Percentiles rank a stretch among this genome's conserved stretches.
Conservation (phyloP, 1,140 invertebrate genomes). For the Pseudomyrmex dendroicus region DNA sequence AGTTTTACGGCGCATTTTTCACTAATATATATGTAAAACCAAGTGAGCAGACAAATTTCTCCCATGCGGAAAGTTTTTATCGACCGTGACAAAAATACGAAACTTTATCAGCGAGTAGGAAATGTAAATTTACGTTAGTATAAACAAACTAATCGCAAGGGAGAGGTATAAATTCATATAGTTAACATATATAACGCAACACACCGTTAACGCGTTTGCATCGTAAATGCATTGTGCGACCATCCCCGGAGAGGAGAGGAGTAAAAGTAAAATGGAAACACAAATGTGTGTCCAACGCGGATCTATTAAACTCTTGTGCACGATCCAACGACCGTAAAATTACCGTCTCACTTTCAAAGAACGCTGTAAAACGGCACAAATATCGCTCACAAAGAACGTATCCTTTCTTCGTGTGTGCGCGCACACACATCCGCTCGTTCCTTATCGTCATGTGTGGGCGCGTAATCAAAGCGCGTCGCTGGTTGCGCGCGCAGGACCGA, state of each 20-base stretch:
- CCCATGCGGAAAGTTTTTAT: too few relatives aligned
- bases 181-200: conserved; percentile 21
- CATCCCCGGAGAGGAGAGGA: neutral
- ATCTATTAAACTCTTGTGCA: conserved; percentile 33
- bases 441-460: neutral
- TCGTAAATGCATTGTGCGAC: conserved; percentile 6
- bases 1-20: neutral
- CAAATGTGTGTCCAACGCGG: conserved; percentile 5
- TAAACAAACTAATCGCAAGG: conserved; percentile 30
- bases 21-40: conserved; percentile 1
- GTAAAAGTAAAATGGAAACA: conserved; percentile 47
- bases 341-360: neutral
- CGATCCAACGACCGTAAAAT: conserved; percentile 18
- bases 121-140: conserved; percentile 7
- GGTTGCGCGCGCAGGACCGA: conserved; percentile 70
- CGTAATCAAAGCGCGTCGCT: conserved; percentile 44
- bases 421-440: neutral
- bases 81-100: neutral
- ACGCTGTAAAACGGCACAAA: neutral
- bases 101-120: conserved; percentile 11
- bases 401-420: too few relatives aligned
- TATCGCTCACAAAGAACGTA: too few relatives aligned
- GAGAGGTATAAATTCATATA: conserved; percentile 20
- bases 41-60: conserved; percentile 9
- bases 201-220: conserved; percentile 5